Conservation (phyloP, 2,113 vertebrate genomes). For the Suncus etruscus region DNA sequence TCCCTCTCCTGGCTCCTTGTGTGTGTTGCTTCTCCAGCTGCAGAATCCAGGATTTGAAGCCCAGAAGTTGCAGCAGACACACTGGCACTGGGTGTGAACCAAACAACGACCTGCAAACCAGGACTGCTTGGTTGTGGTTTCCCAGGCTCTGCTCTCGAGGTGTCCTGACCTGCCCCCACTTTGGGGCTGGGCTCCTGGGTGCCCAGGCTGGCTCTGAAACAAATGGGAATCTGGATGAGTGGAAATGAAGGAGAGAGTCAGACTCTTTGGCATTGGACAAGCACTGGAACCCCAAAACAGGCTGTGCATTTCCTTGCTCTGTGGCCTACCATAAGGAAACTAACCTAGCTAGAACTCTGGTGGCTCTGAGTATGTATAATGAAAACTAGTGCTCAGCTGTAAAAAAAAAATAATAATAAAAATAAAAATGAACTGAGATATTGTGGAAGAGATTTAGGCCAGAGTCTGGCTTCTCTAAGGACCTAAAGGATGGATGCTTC, state of each 20-base stretch:
- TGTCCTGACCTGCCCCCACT: slow-evolving; percentile 44
- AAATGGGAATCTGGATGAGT: background rate
- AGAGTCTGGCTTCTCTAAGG: background rate
- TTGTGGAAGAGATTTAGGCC: background rate
- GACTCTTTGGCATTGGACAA: background rate
- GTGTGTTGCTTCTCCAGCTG: background rate
- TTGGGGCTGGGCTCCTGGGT: slow-evolving; percentile 17
- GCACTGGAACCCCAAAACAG: background rate
- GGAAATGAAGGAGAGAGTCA: background rate
- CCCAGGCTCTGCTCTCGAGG: background rate
- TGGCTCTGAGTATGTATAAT: background rate
- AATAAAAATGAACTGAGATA: background rate
- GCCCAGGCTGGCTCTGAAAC: background rate
- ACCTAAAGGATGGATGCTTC: background rate
- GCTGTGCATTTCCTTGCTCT: rapidly evolving
- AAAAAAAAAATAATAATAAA: background rate
- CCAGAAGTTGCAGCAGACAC: background rate
- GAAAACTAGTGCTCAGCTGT: background rate
- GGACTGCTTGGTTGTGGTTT: background rate
- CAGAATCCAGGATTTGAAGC: background rate
- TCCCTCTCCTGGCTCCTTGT: background rate
- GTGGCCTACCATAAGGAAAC: background rate
- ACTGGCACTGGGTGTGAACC: background rate
- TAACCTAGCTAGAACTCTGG: background rate
- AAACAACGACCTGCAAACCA: background rate